phyloP scores from a whole-genome alignment of 2,888 invertebrate genomes.

The Hypsopygia costalis region DNA sequence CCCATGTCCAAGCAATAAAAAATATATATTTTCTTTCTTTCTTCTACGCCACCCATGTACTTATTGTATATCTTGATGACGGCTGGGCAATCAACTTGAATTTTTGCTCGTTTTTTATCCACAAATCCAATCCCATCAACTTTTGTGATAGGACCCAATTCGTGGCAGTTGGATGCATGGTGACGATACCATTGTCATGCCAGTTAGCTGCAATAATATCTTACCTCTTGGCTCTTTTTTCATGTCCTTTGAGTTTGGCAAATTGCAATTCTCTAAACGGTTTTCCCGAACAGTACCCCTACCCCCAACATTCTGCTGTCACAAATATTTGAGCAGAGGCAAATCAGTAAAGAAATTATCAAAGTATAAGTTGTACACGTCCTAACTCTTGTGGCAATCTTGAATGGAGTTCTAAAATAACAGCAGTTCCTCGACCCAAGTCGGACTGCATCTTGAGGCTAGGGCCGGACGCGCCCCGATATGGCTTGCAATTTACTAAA shows the following conservation, averaged over 20 bases:
- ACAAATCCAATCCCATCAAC: conserved; percentile 15
- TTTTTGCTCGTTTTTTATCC: conserved; percentile 11
- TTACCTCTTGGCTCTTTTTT: conserved; percentile 13
- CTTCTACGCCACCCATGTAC: conserved; percentile 16
- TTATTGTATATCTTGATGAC: conserved; percentile 16
- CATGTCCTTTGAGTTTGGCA: conserved; percentile 12
- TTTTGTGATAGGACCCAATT: conserved; percentile 14
- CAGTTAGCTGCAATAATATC: conserved; percentile 11
- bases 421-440: conserved; percentile 9
- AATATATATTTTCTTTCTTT: too few species aligned
- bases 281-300: conserved; percentile 10
- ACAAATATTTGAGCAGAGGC: conserved; percentile 4
- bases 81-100: conserved; percentile 10
- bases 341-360: conserved; percentile 4
- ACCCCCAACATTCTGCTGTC: conserved; percentile 10
- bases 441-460: conserved; percentile 2
- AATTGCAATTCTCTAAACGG: conserved; percentile 1
- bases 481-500: conserved; percentile 1
- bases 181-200: conserved; percentile 14
- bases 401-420: conserved; percentile 13
- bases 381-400: conserved; percentile 52
- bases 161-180: conserved; percentile 13
- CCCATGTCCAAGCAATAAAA: too few species aligned
- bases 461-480: background rate
- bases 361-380: conserved; percentile 1